phyloP scores from a whole-genome alignment of 2,797 vertebrate genomes.

The Danio albolineatus region DNA sequence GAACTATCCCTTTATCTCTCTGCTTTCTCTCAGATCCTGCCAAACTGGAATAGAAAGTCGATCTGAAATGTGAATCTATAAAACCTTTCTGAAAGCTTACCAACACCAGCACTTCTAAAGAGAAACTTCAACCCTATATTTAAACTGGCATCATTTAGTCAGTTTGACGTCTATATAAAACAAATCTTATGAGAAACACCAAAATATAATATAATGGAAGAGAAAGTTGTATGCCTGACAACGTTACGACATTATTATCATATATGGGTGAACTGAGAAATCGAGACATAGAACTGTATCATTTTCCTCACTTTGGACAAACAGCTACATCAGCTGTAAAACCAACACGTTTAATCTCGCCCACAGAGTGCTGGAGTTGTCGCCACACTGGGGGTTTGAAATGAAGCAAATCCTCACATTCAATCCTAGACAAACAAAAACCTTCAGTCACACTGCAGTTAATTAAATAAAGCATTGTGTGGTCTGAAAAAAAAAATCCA shows the following conservation, averaged over 20 bases:
- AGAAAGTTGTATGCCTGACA: too few species aligned
- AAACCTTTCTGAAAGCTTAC: neutral
- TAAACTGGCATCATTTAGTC: neutral
- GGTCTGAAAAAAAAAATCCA: neutral
- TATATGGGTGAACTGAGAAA: neutral
- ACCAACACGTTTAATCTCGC: neutral
- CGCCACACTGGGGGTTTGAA: neutral
- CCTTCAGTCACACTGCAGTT: neutral
- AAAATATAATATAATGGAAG: neutral
- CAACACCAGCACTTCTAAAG: neutral
- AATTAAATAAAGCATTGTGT: constrained; percentile 12
- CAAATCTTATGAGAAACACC: neutral
- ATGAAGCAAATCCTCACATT: neutral
- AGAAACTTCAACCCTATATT: neutral
- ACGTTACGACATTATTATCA: neutral
- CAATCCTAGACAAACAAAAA: neutral
- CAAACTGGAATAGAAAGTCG: too few species aligned
- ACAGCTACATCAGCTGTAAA: neutral
- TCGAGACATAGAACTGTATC: neutral
- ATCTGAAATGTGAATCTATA: neutral
- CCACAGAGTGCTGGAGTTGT: neutral
- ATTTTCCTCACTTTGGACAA: neutral
- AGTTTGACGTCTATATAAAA: neutral
- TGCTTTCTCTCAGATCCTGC: neutral
- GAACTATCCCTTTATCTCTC: neutral